Conservation (phyloP, 2,888 invertebrate species). For the Hypselothyrea guttata region DNA sequence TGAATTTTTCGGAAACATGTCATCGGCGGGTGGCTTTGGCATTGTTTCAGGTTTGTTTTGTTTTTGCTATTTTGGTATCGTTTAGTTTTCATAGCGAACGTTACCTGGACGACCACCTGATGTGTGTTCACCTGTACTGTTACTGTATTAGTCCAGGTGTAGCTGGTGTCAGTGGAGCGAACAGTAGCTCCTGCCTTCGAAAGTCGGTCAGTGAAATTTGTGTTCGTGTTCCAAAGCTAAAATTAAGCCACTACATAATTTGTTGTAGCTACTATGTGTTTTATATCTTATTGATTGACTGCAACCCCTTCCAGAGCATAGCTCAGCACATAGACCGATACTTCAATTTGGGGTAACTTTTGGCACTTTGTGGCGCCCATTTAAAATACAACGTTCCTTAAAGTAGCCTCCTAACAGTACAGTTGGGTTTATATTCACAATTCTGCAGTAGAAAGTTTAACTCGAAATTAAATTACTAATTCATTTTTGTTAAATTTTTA, state of each 20-base stretch:
- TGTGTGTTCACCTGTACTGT: slow-evolving; percentile 51
- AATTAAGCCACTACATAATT: slow-evolving; percentile 66
- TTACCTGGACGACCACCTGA: slow-evolving; percentile 67
- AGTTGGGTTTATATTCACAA: too few relatives aligned
- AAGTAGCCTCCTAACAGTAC: too few relatives aligned
- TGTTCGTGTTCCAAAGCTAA: slow-evolving; percentile 60
- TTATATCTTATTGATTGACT: slow-evolving; percentile 65
- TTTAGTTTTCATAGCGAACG: slow-evolving; percentile 76
- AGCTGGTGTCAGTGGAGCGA: not conserved
- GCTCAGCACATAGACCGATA: not conserved
- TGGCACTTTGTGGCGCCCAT: slow-evolving; percentile 9
- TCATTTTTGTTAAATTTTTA: too few relatives aligned
- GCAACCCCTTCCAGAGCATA: slow-evolving; percentile 33
- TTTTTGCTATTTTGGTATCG: slow-evolving; percentile 68
- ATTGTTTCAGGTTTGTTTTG: slow-evolving; percentile 1
- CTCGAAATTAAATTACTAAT: too few relatives aligned
- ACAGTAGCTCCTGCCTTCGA: slow-evolving; percentile 26
- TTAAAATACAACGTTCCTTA: too few relatives aligned
- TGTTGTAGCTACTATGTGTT: slow-evolving; percentile 46
- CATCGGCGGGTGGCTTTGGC: slow-evolving; percentile 30
- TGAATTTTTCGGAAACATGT: slow-evolving; percentile 59
- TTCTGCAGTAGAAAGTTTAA: too few relatives aligned
- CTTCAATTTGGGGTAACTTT: slow-evolving; percentile 3
- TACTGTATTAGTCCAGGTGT: not conserved
- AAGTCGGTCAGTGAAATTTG: slow-evolving; percentile 64